Evolutionary conservation across 2,113 vertebrate species (phyloP).

Genomic region (Sula dactylatra): DNA sequence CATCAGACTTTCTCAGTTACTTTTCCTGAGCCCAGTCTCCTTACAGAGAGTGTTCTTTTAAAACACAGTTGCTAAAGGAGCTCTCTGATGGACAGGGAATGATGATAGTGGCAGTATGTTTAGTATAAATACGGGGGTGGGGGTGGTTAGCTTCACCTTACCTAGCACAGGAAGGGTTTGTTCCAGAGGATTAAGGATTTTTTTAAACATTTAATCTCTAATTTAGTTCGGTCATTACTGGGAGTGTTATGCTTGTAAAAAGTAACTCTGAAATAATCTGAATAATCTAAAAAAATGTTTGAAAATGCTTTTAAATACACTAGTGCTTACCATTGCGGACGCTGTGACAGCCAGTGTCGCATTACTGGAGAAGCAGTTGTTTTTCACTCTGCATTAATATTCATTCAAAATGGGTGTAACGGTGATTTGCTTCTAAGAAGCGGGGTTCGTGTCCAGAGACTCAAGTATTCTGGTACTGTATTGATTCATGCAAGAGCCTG

Average conservation of each 20-base stretch:
- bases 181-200: neutral
- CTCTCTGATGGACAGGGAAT: neutral
- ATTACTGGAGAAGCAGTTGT: neutral
- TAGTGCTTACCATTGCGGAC: neutral
- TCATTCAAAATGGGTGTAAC: neutral
- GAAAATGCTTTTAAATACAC: neutral
- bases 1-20: neutral
- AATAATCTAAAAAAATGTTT: neutral
- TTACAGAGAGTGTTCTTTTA: neutral
- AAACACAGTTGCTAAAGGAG: neutral
- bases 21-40: neutral
- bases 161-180: neutral
- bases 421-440: neutral
- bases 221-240: neutral
- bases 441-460: neutral
- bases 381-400: neutral
- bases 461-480: neutral
- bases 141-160: neutral
- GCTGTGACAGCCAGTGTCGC: neutral
- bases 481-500: neutral
- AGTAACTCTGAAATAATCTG: no score
- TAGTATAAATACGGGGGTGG: neutral
- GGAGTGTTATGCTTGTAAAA: neutral
- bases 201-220: neutral
- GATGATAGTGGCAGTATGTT: neutral